Conservation (phyloP, 1,140 invertebrate species). For the Danaus melanippus region DNA sequence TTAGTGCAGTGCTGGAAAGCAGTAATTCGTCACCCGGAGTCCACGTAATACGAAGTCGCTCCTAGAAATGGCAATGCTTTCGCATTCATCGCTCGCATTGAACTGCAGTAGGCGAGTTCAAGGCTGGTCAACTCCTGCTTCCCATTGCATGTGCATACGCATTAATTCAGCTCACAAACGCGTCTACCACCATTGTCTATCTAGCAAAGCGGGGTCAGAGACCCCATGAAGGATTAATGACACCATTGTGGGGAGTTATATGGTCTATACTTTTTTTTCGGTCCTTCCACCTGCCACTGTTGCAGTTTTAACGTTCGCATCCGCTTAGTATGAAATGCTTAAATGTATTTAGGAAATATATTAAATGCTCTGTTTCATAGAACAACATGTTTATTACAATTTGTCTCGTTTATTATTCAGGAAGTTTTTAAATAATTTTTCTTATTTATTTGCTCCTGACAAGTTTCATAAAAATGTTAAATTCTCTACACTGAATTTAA, state of each 20-base stretch:
- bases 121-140: constrained; percentile 56
- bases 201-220: constrained; percentile 44
- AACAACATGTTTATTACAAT: constrained; percentile 15
- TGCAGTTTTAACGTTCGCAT: too few relatives aligned
- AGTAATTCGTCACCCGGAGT: constrained; percentile 5
- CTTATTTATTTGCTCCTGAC: neutral
- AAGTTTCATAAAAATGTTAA: too few relatives aligned
- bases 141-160: constrained; percentile 63
- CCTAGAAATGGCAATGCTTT: constrained; percentile 60
- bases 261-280: constrained; percentile 42
- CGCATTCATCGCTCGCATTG: constrained; percentile 49
- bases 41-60: constrained; percentile 39
- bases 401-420: constrained; percentile 22
- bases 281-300: constrained; percentile 30
- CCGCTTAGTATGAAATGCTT: too few relatives aligned
- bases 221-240: constrained; percentile 67
- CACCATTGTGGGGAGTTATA: constrained; percentile 55
- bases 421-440: constrained; percentile 18
- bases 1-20: constrained; percentile 14
- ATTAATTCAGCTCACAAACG: constrained; percentile 66
- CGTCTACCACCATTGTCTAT: constrained; percentile 68
- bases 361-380: constrained; percentile 8
- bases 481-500: constrained; percentile 4
- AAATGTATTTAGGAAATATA: constrained; percentile 8
- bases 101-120: constrained; percentile 58